Conservation (phyloP, 1,140 invertebrate species). For the Myzus persicae region DNA sequence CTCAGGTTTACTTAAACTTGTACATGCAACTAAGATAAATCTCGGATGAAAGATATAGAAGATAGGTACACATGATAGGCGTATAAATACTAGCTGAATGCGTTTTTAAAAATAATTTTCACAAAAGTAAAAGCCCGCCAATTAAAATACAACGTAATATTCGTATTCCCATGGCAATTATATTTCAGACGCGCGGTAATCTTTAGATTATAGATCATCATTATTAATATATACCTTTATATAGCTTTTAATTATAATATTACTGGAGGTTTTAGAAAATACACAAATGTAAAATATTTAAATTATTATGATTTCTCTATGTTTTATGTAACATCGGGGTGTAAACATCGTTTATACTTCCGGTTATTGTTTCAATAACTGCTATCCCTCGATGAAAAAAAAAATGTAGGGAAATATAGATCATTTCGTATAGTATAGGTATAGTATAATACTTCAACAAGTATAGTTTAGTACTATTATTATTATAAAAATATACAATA, state of each 20-base stretch:
- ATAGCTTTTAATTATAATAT: neutral
- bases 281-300: constrained; percentile 18
- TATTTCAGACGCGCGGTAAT: neutral
- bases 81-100: neutral
- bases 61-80: neutral
- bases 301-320: constrained; percentile 42
- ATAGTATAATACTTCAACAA: neutral
- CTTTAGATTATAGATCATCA: constrained; percentile 14
- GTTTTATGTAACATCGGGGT: neutral
- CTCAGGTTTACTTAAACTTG: neutral
- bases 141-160: neutral
- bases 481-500: neutral
- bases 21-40: constrained; percentile 27
- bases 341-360: neutral
- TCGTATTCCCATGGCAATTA: neutral
- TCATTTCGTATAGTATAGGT: neutral
- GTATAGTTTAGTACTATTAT: neutral
- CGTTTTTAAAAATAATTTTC: neutral
- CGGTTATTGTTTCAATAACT: constrained; percentile 38
- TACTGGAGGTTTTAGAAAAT: constrained; percentile 13
- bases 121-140: constrained; percentile 35
- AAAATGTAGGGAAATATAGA: neutral
- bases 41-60: neutral
- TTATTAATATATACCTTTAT: neutral
- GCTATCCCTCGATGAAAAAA: neutral